phyloP scores from a whole-genome alignment of 2,113 vertebrate species.

The Vulpes ferrilata region DNA sequence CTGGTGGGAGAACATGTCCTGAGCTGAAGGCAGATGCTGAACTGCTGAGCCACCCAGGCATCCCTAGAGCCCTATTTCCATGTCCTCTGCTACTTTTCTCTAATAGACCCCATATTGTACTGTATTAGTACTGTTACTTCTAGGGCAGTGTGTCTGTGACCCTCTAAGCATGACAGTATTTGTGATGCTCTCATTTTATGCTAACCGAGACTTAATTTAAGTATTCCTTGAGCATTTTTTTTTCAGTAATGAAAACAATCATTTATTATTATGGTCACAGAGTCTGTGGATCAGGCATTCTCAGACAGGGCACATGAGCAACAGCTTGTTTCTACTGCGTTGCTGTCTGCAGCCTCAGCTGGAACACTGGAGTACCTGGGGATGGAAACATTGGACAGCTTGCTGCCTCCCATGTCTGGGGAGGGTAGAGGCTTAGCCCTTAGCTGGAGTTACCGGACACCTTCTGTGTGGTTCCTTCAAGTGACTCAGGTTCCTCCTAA shows the following conservation, averaged over 20 bases:
- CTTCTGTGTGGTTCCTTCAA: neutral
- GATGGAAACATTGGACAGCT: neutral
- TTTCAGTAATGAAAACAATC: neutral
- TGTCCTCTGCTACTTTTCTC: neutral
- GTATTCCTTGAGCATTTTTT: neutral
- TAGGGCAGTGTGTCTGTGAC: neutral
- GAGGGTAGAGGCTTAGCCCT: neutral
- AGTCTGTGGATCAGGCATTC: neutral
- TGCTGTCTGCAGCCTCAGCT: neutral
- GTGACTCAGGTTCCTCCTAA: neutral
- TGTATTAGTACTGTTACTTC: neutral
- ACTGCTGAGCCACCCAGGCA: too few species aligned
- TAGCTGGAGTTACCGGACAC: neutral
- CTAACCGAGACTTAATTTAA: neutral
- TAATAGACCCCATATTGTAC: neutral
- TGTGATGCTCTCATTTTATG: neutral
- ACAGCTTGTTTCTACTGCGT: neutral
- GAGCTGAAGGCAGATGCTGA: too few species aligned
- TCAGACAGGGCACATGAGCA: neutral
- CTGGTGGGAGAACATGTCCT: too few species aligned
- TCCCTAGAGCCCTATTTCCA: too few species aligned
- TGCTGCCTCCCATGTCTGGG: neutral
- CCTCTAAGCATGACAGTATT: neutral
- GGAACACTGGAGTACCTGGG: neutral
- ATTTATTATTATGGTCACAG: neutral